Conservation (phyloP, 2,113 vertebrate species). For the Pluvianellus socialis region DNA sequence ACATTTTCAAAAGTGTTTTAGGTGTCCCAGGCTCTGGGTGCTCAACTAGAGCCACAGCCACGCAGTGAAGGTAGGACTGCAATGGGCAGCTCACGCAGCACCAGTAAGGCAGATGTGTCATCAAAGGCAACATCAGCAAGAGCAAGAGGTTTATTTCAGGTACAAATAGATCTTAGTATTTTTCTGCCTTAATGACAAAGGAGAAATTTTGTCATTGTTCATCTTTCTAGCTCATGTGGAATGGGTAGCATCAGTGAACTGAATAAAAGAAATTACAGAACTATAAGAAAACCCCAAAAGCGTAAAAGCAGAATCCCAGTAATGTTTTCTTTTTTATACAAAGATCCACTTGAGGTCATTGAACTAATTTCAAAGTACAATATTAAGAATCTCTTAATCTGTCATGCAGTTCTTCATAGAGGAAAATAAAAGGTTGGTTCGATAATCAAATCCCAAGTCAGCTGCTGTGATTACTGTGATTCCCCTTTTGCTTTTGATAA, state of each 20-base stretch:
- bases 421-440: not conserved
- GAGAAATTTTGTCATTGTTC: not conserved
- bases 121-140: not conserved
- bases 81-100: not conserved
- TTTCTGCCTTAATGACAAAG: not conserved
- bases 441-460: not conserved
- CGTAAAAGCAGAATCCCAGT: not conserved
- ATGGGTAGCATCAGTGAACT: not conserved
- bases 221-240: not conserved
- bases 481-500: not conserved
- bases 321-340: not conserved
- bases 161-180: not conserved
- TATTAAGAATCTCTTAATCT: not conserved
- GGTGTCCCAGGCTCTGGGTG: not conserved
- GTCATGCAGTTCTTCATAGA: not conserved
- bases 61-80: not conserved
- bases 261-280: not conserved
- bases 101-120: not conserved
- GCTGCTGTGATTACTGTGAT: not conserved
- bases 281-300: not conserved
- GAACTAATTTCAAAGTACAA: not conserved
- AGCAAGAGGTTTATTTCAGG: not conserved
- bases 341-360: not conserved
- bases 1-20: not conserved
- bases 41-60: not conserved